Base-by-base conservation (phyloP, 2,888 invertebrate species). In the Pterobdella sp. region DNA sequence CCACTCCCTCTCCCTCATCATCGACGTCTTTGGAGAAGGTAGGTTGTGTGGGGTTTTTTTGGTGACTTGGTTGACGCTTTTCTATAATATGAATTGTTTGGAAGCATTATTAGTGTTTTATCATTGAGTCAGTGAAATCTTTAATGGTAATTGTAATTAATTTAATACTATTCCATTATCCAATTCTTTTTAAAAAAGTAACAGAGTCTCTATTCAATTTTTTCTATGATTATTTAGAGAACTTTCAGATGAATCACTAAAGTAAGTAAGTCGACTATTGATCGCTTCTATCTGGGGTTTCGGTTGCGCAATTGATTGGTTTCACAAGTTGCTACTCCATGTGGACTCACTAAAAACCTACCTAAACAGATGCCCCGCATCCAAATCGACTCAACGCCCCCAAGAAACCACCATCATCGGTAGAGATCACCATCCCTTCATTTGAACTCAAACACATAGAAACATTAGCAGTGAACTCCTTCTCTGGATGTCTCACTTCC, bases 401-500 rank as follows among this genome's bases (percentile, higher is more conserved):
- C 66, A n/a, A n/a, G n/a, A n/a, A n/a, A 29, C 52, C 52, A 29
- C 26, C 52, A 26, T 52, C 52, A 18, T 71, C 71, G 22, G 34
- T 71, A 0, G 71, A 71, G 37, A 35, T 71, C 35, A 71, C 63
- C 22, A 31, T 71, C 26, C 71, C 71, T 32, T 56, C 56, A 22
- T 71, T 71, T 63, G 71, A 71, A 35, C 14, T 63, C 7, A 32
- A 71, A 22, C 60, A 63, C 31, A 1, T 71, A 18, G 71, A 71
- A 34, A 60, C 56, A 18, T 60, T 32, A 1, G 71, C 60, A 34
- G 56, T 71, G 22, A 60, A 60, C 32, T 32, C 71, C n/a, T 71
- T 71, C 52, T 63, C 63, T 1, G 71, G 71, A 26, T 71, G 71
- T 32, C 34, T 71, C 37, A 71, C 71, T n/a, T 60, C 63, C 34